These are phyloP conservation scores for Himalopsyche tibetana DNA, from an alignment of 2,888 invertebrate species.

Conservation along the genomic window DNA sequence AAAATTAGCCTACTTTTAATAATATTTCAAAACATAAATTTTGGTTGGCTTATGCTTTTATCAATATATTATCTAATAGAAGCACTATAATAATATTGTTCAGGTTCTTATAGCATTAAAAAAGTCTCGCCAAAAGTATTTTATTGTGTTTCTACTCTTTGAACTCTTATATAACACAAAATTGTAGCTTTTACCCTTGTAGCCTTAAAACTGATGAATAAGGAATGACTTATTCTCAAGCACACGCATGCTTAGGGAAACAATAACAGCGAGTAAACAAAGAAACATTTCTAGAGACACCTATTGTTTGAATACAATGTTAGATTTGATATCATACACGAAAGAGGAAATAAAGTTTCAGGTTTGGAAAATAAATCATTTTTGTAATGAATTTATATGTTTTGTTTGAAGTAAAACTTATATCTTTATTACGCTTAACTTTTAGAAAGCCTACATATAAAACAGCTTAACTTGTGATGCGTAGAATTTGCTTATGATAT, in stretches of 20 bases:
- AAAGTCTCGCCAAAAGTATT: too few species aligned
- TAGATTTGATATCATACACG: constrained; percentile 22
- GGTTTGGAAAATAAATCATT: constrained; percentile 28
- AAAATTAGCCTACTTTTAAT: too few species aligned
- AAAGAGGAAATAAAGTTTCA: constrained; percentile 30
- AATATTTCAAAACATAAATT: too few species aligned
- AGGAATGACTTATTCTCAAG: constrained; percentile 49
- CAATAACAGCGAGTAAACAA: constrained; percentile 61
- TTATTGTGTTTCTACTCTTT: too few species aligned
- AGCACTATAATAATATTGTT: too few species aligned
- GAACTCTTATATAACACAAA: too few species aligned
- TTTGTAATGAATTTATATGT: constrained; percentile 27
- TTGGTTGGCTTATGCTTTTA: too few species aligned
- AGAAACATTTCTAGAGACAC: constrained; percentile 60
- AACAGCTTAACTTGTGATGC: too few species aligned
- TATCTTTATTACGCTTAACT: not conserved
- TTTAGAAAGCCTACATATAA: not conserved
- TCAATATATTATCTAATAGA: too few species aligned
- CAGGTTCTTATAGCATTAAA: too few species aligned
- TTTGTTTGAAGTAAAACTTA: constrained; percentile 18
- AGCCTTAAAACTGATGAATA: constrained; percentile 52
- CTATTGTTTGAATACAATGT: constrained; percentile 60
- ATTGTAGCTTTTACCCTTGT: not conserved
- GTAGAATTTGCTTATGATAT: too few species aligned
- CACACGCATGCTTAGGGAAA: constrained; percentile 61